Percentiles rank a stretch among this genome's conserved stretches.
Conservation (phyloP, 2,113 vertebrate genomes). For the Vicugna pacos region DNA sequence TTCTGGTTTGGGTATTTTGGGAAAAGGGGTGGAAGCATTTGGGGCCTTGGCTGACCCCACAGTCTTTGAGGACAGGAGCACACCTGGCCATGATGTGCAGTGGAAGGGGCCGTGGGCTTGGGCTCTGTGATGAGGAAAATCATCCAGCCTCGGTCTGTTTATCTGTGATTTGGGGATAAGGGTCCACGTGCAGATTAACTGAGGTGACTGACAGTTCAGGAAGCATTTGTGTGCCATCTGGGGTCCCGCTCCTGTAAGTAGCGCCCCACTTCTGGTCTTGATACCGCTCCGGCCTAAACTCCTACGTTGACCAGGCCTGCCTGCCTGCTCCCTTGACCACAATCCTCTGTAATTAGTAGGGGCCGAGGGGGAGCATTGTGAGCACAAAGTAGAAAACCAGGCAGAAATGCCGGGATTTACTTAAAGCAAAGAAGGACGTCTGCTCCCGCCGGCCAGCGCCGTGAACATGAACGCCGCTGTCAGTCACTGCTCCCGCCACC, state of each 20-base stretch:
- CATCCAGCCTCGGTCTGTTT: fast-evolving
- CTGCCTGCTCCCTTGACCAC: not conserved
- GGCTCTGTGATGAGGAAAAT: no score
- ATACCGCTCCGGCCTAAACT: fast-evolving
- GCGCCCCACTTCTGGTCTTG: not conserved
- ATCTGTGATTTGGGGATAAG: not conserved
- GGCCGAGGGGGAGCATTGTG: no score
- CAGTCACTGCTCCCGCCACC: fast-evolving
- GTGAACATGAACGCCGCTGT: not conserved
- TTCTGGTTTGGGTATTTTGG: not conserved
- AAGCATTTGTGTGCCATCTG: not conserved
- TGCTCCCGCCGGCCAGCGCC: fast-evolving
- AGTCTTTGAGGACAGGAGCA: not conserved
- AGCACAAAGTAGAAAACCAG: not conserved
- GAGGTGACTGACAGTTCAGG: not conserved
- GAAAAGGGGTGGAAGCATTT: no score
- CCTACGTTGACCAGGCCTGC: fast-evolving
- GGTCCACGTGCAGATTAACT: fast-evolving
- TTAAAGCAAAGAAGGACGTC: not conserved
- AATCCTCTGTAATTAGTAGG: no score
- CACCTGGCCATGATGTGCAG: fast-evolving
- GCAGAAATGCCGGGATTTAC: not conserved
- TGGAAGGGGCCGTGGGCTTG: no score
- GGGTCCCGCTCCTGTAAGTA: not conserved
- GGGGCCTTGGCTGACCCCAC: not conserved